phyloP scores from a whole-genome alignment of 2,797 vertebrate species.

The Acropternis orthonyx region DNA sequence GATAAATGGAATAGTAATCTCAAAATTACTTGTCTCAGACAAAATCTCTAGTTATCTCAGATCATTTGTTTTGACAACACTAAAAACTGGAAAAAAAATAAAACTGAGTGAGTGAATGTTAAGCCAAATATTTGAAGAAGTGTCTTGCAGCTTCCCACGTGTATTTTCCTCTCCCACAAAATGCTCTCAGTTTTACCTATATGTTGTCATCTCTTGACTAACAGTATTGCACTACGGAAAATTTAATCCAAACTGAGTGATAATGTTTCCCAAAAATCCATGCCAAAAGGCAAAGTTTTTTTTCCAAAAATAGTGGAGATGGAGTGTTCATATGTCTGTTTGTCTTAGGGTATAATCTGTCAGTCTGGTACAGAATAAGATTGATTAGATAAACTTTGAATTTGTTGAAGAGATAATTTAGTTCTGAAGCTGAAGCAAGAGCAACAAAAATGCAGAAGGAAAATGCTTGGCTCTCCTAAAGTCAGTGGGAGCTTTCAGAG shows the following conservation, averaged over 20 bases:
- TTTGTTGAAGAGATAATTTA: neutral
- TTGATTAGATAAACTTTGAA: neutral
- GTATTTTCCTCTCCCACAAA: neutral
- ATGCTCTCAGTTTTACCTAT: neutral
- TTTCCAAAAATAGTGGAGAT: neutral
- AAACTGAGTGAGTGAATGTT: neutral
- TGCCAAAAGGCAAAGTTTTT: neutral
- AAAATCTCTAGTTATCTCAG: neutral
- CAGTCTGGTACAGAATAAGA: neutral
- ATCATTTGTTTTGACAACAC: neutral
- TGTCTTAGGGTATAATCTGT: neutral
- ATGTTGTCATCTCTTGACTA: neutral
- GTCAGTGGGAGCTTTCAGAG: slow-evolving; percentile 20
- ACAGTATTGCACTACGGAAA: neutral
- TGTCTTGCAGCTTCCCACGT: neutral
- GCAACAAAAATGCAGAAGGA: neutral
- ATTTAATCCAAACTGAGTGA: neutral
- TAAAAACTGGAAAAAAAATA: neutral
- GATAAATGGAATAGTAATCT: neutral
- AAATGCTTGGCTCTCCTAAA: neutral
- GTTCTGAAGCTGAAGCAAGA: slow-evolving; percentile 7
- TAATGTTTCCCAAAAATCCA: neutral
- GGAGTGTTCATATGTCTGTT: neutral
- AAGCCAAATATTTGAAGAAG: neutral
- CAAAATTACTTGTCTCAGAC: neutral